Evolutionary conservation across 2,888 invertebrate species (phyloP), one percentile per base, ranked within the genome.

Genomic region (Hofmannophila pseudospretella): DNA sequence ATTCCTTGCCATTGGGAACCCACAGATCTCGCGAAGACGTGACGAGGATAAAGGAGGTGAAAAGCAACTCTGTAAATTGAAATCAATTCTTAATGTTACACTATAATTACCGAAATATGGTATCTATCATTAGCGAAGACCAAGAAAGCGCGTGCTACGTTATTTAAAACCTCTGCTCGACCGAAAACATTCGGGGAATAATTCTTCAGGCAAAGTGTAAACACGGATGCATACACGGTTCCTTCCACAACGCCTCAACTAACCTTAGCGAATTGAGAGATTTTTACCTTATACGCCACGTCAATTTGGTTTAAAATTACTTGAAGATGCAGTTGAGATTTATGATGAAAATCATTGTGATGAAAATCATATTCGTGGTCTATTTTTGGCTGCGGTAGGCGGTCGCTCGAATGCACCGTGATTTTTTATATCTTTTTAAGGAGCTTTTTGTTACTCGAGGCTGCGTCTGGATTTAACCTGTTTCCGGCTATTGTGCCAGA

Each of bases 321-420:
- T 2, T 47, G 34, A 11, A 1, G 20, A 9, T 9, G 32, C 16
- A 16, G n/a, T 16, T 4, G 7, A 13, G 16, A 16, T 30, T 8
- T 30, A 23, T n/a, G n/a, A n/a, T n/a, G n/a, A n/a, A n/a, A 2
- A n/a, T 23, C 3, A 23, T 5, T 16, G 16, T 16, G 16, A 16
- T 3, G 30, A 30, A 14, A 33, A 23, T n/a, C 8, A 5, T 36
- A 35, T 10, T 68, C 56, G 54, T 72, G 49, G 58, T 82, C 72
- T 85, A 85, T 85, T 85, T 85, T 78, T 82, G 80, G 71, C 81
- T 84, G 84, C 80, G 85, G 85, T 85, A 85, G 85, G 85, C 85
- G 85, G 85, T 74, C 72, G 79, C 70, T 77, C 70, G 66, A 69
- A 70, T 78, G 76, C 67, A 69, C 59, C 65, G 62, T 55, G 59